Percentiles rank a stretch among this genome's conserved stretches.
These are phyloP conservation scores for Brachyistius frenatus DNA, from an alignment of 2,113 vertebrate species.

Conservation along the genomic window DNA sequence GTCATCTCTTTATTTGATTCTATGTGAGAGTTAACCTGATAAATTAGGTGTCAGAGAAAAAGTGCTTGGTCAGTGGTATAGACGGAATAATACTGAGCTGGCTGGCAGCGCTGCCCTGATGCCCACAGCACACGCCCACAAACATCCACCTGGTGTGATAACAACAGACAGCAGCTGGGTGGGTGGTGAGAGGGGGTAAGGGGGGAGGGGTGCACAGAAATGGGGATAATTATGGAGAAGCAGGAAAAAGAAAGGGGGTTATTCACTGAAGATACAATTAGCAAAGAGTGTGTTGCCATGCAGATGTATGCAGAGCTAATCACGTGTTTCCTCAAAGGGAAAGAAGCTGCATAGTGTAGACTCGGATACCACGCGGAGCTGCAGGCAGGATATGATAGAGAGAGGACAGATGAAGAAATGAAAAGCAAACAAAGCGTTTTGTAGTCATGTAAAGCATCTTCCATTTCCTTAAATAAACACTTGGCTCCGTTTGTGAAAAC, in stretches of 20 bases:
- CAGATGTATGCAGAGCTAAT: conserved; percentile 41
- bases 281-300: conserved; percentile 23
- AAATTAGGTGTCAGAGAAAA: conserved; percentile 31
- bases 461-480: not conserved
- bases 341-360: conserved; percentile 4
- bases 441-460: not conserved
- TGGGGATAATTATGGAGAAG: conserved; percentile 15
- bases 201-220: not conserved
- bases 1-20: conserved; percentile 16
- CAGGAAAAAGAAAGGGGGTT: conserved; percentile 9
- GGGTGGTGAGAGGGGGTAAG: not conserved
- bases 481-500: not conserved
- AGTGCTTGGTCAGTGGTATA: conserved; percentile 28
- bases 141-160: not conserved
- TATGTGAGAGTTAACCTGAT: conserved; percentile 23
- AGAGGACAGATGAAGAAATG: not conserved
- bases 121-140: not conserved
- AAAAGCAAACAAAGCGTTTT: not conserved
- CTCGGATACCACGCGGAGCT: conserved; percentile 17
- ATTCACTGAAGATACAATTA: conserved; percentile 49
- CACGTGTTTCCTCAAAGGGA: conserved; percentile 25
- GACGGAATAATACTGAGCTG: conserved; percentile 15
- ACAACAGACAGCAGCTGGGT: not conserved
- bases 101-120: conserved; percentile 21
- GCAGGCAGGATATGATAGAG: not conserved